Evolutionary conservation across 35 echinoderm and acorn worm species (phyloP).

Genomic region (Amphiura filiformis): DNA sequence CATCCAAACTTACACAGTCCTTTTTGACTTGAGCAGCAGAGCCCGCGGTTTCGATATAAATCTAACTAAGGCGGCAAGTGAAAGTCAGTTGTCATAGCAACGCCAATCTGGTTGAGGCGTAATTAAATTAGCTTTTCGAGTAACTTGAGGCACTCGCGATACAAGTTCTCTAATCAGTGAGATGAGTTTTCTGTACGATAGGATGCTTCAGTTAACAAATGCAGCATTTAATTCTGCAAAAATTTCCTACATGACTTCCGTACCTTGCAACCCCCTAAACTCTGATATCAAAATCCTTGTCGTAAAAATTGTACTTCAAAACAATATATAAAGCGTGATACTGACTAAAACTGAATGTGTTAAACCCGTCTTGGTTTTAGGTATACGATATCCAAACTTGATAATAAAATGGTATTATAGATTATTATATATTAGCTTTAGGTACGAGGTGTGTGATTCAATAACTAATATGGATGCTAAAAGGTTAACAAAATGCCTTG

Average conservation of each 20-base stretch:
- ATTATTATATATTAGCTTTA: too few relatives aligned
- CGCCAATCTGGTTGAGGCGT: constrained; percentile 5
- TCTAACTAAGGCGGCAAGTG: constrained; percentile 13
- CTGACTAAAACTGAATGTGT: not conserved
- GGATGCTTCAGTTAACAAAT: constrained; percentile 1
- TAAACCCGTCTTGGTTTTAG: not conserved
- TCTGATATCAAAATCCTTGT: too few relatives aligned
- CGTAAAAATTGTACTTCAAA: too few relatives aligned
- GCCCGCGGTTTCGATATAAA: constrained; percentile 13
- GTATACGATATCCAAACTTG: not conserved
- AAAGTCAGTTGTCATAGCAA: constrained; percentile 14
- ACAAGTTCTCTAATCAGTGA: constrained; percentile 1
- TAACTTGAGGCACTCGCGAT: constrained; percentile 6
- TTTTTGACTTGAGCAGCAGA: not conserved
- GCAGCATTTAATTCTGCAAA: not conserved
- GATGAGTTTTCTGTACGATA: not conserved
- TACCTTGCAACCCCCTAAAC: not conserved
- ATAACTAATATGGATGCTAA: not conserved
- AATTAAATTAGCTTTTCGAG: constrained; percentile 10
- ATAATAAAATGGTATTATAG: too few relatives aligned
- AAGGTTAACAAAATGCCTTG: not conserved
- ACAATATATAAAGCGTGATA: too few relatives aligned
- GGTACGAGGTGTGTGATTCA: too few relatives aligned
- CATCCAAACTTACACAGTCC: not conserved
- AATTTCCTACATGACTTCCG: not conserved